These are phyloP conservation scores for Ailurus styani DNA, from an alignment of 2,113 vertebrate genomes.

Conservation along the genomic window DNA sequence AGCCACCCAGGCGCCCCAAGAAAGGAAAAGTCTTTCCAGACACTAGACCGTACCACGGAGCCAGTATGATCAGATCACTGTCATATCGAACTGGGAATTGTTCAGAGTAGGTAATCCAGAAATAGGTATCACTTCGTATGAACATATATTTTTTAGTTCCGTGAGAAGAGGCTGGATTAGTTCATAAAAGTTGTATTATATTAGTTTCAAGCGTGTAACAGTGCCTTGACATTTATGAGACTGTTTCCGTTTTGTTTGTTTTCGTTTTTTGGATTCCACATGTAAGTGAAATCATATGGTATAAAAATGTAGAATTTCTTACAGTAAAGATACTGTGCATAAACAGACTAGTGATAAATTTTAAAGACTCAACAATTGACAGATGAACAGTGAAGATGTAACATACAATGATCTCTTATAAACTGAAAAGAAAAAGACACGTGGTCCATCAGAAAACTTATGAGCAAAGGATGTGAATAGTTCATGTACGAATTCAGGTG, in stretches of 20 bases:
- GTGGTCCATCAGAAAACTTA: neutral
- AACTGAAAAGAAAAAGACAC: neutral
- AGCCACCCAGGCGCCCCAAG: neutral
- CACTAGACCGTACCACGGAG: neutral
- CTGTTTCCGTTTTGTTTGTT: neutral
- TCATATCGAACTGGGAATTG: neutral
- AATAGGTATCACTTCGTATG: neutral
- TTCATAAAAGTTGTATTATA: neutral
- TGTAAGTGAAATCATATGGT: neutral
- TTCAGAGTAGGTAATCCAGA: neutral
- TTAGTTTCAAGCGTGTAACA: neutral
- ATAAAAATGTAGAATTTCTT: conserved; percentile 6
- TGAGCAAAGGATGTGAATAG: neutral
- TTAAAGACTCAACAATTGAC: neutral
- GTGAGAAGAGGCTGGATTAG: neutral
- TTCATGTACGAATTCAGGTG: neutral
- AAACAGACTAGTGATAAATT: neutral
- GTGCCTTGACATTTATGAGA: neutral
- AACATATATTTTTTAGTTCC: neutral
- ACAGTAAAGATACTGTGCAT: neutral
- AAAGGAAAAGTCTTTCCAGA: neutral
- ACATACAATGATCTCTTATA: neutral
- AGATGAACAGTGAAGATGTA: neutral
- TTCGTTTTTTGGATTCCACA: neutral
- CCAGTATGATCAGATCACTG: neutral